Evolutionary conservation across 2,888 invertebrate species (phyloP).

Genomic region (Noctua comes): DNA sequence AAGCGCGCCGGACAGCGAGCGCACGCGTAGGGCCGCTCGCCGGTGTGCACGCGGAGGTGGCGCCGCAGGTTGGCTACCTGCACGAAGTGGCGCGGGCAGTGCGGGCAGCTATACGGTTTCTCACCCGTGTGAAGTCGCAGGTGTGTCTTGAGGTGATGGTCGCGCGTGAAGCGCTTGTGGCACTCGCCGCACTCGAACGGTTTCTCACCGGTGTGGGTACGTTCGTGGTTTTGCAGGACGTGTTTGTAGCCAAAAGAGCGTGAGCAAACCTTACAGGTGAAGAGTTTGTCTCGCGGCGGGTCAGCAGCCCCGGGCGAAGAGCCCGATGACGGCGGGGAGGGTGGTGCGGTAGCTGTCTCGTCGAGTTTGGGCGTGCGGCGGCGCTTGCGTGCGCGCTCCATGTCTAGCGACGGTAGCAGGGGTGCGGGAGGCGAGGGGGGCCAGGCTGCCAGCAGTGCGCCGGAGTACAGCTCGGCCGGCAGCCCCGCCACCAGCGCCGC

Average conservation of each 20-base stretch:
- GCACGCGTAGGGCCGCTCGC: conserved; percentile 97
- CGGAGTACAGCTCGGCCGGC: conserved; percentile 92
- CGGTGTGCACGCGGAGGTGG: conserved; percentile 97
- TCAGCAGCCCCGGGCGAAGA: conserved; percentile 88
- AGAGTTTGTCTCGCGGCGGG: conserved; percentile 94
- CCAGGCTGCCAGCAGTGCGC: conserved; percentile 90
- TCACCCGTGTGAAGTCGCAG: conserved; percentile 98
- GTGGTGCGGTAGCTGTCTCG: conserved; percentile 79
- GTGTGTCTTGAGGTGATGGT: conserved; percentile 98
- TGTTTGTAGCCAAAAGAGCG: conserved; percentile 98
- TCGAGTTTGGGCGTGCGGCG: conserved; percentile 87
- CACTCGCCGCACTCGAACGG: conserved; percentile 98
- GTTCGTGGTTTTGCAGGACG: conserved; percentile 97
- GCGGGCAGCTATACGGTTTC: conserved; percentile 97
- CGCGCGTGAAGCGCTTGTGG: conserved; percentile 97
- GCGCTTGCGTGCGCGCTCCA: conserved; percentile 86
- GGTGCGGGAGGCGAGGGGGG: conserved; percentile 90
- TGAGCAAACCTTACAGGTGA: conserved; percentile 96
- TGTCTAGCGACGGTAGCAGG: conserved; percentile 86
- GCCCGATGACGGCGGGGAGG: conserved; percentile 87
- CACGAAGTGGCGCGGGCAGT: conserved; percentile 97
- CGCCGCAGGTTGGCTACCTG: conserved; percentile 97
- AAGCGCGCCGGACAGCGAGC: conserved; percentile 96
- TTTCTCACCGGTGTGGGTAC: conserved; percentile 98
- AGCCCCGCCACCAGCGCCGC: conserved; percentile 90